phyloP scores from a whole-genome alignment of 30 jellyfish, hydroid and myxozoan species.

The Chironex yamaguchii region DNA sequence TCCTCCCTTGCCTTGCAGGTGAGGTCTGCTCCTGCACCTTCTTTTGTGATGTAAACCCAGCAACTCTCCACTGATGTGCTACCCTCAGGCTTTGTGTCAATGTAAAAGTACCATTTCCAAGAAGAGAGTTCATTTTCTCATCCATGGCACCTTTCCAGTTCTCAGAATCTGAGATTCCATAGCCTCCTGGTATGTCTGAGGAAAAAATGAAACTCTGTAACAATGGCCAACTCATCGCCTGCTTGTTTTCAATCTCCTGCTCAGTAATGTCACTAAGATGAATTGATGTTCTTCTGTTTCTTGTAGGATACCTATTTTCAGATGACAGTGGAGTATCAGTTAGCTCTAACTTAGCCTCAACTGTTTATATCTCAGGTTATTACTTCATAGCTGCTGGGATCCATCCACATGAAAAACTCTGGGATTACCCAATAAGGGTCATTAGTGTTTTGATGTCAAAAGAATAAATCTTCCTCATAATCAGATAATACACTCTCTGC shows the following conservation, averaged over 20 bases:
- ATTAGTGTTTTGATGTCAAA: too few relatives aligned
- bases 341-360: neutral
- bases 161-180: slow-evolving; percentile 26
- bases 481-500: neutral
- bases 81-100: slow-evolving; percentile 36
- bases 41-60: slow-evolving; percentile 46
- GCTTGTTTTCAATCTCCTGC: slow-evolving; percentile 2
- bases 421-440: too few relatives aligned
- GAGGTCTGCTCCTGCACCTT: slow-evolving; percentile 4
- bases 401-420: neutral
- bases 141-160: slow-evolving; percentile 43
- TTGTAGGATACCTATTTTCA: slow-evolving; percentile 34
- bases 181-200: slow-evolving; percentile 27
- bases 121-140: slow-evolving; percentile 15
- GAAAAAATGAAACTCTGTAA: neutral
- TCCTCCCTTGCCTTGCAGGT: slow-evolving; percentile 37
- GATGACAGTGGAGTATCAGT: slow-evolving; percentile 20
- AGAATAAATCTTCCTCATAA: too few relatives aligned
- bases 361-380: neutral
- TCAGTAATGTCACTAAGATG: slow-evolving; percentile 44
- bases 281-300: slow-evolving; percentile 11
- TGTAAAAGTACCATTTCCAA: slow-evolving; percentile 4
- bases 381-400: too few relatives aligned
- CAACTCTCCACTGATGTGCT: slow-evolving; percentile 41
- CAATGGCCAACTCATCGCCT: neutral